Base-by-base conservation (phyloP, 2,888 invertebrate genomes). In the Brenthis hecate region DNA sequence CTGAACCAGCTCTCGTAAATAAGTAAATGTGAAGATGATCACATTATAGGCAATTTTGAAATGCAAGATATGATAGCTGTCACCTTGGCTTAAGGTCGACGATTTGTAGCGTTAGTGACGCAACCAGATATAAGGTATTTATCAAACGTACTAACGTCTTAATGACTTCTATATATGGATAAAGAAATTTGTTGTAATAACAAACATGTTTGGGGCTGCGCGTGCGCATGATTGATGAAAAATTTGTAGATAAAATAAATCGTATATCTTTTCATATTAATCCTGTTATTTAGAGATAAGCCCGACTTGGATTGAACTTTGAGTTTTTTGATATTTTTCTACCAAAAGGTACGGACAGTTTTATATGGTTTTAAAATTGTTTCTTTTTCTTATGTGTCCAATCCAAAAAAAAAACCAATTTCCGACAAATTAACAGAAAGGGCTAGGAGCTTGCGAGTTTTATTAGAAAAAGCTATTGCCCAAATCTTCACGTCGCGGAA, bases 71-170 rank as follows among this genome's bases (percentile, higher is more conserved):
- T 60, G 48, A 60, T 48, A 60, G 48, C n/a, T 23, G 58, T 48
- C 23, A 60, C 58, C 58, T 60, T 60, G 58, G 28, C 48, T 28
- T n/a, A 60, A 60, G 58, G 48, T 60, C 48, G 58, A 48, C 48
- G 48, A 32, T 28, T 55, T 55, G 55, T 16, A 16, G n/a, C 16
- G 53, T 54, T 8, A 2, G 53, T 19, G 19, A 19, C 19, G 53
- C 19, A 19, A 54, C 53, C 13, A 14, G 2, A 14, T 16, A 16
- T 51, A 16, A 16, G n/a, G 19, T 23, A 54, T 28, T 55, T 55
- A 55, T 55, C 55, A 55, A 28, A 14, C 32, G 32, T 56, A 56
- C 56, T 36, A 32, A n/a, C 36, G n/a, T n/a, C n/a, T n/a, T 5
- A 48, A 58, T 48, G 58, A 48, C 50, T 50, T 60, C 58, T 50